Percentiles rank a stretch among this genome's conserved stretches.
Conservation (phyloP, 2,888 invertebrate genomes). For the Autographa gamma region DNA sequence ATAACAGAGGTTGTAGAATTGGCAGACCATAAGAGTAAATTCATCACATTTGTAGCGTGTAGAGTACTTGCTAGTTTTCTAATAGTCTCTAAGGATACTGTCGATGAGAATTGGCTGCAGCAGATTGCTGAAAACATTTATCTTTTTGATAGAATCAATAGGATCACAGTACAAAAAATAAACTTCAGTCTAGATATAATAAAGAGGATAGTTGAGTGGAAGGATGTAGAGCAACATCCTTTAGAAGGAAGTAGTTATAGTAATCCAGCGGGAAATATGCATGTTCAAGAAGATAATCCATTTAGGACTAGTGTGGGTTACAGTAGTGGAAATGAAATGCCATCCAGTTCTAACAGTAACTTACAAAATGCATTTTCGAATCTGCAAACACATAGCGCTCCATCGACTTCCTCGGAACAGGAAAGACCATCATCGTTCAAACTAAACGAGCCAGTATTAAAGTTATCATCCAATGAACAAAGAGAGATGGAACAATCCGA, state of each 20-base stretch:
- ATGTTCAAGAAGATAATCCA: conserved; percentile 84
- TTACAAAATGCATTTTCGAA: conserved; percentile 85
- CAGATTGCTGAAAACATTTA: conserved; percentile 93
- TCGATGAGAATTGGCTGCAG: conserved; percentile 94
- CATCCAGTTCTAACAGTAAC: conserved; percentile 77
- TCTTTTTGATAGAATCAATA: conserved; percentile 90
- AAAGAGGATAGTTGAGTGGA: conserved; percentile 96
- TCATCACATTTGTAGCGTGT: conserved; percentile 94
- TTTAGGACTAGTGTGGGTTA: conserved; percentile 81
- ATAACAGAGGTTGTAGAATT: conserved; percentile 95
- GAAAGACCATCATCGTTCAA: conserved; percentile 72
- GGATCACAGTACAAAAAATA: conserved; percentile 92
- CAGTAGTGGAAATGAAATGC: conserved; percentile 67
- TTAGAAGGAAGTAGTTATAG: conserved; percentile 91
- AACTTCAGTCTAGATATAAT: conserved; percentile 95
- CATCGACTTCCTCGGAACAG: conserved; percentile 77
- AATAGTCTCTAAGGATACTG: conserved; percentile 94
- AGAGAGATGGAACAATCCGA: conserved; percentile 72
- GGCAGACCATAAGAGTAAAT: conserved; percentile 93
- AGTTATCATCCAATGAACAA: conserved; percentile 71
- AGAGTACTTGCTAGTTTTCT: conserved; percentile 95
- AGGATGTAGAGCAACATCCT: conserved; percentile 94
- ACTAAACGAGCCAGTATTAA: conserved; percentile 82
- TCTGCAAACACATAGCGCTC: conserved; percentile 79
- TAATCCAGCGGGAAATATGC: conserved; percentile 75